Conservation (phyloP, 1,140 invertebrate species). For the Bombus confusus region DNA sequence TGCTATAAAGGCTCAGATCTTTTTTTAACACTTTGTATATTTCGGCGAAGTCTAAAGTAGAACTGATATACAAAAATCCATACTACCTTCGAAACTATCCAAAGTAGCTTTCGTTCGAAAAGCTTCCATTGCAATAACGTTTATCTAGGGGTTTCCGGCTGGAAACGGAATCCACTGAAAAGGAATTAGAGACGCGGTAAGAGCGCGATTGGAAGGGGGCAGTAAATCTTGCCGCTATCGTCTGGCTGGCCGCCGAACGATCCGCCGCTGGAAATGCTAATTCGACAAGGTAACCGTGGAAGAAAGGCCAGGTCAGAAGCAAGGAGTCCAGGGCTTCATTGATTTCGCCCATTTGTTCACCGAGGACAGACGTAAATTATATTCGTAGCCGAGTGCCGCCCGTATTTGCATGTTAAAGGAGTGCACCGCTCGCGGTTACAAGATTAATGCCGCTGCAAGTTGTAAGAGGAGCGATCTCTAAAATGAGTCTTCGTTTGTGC, state of each 20-base stretch:
- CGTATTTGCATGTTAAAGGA: constrained; percentile 52
- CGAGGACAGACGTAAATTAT: constrained; percentile 50
- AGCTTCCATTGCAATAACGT: not conserved
- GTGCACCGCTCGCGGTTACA: constrained; percentile 1
- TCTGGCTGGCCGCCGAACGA: not conserved
- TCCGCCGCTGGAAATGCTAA: constrained; percentile 42
- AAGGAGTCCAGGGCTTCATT: constrained; percentile 41
- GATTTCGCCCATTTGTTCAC: constrained; percentile 43
- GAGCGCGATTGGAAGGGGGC: not conserved
- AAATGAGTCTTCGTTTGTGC: too few species aligned
- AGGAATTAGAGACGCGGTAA: constrained; percentile 3
- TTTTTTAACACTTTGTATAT: not conserved
- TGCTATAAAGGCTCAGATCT: too few species aligned
- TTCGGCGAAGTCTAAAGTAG: not conserved
- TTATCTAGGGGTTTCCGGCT: not conserved
- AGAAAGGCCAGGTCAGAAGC: constrained; percentile 10
- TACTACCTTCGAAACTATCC: not conserved
- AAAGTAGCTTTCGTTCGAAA: not conserved
- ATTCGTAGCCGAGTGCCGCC: constrained; percentile 27
- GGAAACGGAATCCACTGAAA: constrained; percentile 9
- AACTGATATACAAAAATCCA: not conserved
- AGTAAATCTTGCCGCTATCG: constrained; percentile 36
- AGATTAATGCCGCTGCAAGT: constrained; percentile 35
- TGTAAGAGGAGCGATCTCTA: not conserved
- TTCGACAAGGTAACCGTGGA: constrained; percentile 37